A percentile compares a stretch with the other conserved stretches of the same genome.
These are phyloP conservation scores for Paramuricea clavata DNA, from an alignment of 92 coral and sea anemone genomes.

Conservation along the genomic window DNA sequence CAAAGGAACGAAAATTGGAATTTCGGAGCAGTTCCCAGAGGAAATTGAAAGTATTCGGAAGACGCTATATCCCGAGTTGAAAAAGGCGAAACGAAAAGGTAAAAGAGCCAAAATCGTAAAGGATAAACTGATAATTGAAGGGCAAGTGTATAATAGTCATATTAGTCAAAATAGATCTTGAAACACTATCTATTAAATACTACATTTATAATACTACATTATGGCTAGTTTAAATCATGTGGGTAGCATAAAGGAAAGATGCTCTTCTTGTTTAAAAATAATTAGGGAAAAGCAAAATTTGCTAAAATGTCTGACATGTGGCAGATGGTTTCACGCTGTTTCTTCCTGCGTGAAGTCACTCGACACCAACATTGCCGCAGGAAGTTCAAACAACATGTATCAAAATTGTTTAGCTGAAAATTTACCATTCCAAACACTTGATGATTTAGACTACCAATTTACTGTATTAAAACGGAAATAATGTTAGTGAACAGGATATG, in stretches of 20 bases:
- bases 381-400: background rate
- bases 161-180: background rate
- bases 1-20: background rate
- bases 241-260: too few species aligned
- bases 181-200: background rate
- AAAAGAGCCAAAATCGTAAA: background rate
- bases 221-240: background rate
- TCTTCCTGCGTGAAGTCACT: background rate
- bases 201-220: background rate
- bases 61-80: background rate
- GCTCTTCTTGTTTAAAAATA: background rate
- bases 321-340: background rate
- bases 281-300: background rate
- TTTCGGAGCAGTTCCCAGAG: background rate
- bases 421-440: background rate
- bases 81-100: background rate
- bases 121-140: constrained; percentile 5
- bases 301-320: background rate
- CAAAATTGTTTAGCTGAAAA: background rate
- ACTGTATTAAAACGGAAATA: background rate
- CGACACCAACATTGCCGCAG: background rate
- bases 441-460: background rate
- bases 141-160: background rate
- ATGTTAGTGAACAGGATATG: constrained; percentile 6
- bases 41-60: background rate